Conservation (phyloP, 2,797 vertebrate species). For the Anabacerthia variegaticeps region DNA sequence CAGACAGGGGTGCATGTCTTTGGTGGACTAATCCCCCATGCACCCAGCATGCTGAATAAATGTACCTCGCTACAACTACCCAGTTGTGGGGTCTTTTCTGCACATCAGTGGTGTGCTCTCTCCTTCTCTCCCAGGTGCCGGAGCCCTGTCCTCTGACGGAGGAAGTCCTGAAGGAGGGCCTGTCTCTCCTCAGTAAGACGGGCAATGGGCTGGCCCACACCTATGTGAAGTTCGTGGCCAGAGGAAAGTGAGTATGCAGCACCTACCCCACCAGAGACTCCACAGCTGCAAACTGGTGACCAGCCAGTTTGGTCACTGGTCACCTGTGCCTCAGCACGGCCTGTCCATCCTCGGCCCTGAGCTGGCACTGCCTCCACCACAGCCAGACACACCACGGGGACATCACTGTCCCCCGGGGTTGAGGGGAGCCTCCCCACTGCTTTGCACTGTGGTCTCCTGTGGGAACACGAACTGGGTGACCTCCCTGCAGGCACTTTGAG, state of each 20-base stretch:
- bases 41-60: too few species aligned
- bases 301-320: rapidly evolving
- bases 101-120: background rate
- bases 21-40: too few species aligned
- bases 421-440: rapidly evolving
- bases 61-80: too few species aligned
- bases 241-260: constrained; percentile 75
- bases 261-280: background rate
- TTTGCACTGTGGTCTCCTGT: background rate
- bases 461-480: background rate
- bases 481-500: background rate
- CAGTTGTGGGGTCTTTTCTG: too few species aligned
- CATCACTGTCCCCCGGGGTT: background rate
- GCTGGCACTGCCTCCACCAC: background rate
- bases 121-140: constrained; percentile 32
- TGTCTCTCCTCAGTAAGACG: constrained; percentile 87
- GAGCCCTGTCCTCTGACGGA: constrained; percentile 74
- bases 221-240: constrained; percentile 86
- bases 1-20: too few species aligned
- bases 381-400: rapidly evolving
- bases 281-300: rapidly evolving
- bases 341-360: background rate
- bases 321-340: background rate
- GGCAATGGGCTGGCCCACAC: constrained; percentile 87
- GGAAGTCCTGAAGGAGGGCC: constrained; percentile 78